phyloP scores from a whole-genome alignment of 2,888 invertebrate genomes.

The Eristalis tenax region DNA sequence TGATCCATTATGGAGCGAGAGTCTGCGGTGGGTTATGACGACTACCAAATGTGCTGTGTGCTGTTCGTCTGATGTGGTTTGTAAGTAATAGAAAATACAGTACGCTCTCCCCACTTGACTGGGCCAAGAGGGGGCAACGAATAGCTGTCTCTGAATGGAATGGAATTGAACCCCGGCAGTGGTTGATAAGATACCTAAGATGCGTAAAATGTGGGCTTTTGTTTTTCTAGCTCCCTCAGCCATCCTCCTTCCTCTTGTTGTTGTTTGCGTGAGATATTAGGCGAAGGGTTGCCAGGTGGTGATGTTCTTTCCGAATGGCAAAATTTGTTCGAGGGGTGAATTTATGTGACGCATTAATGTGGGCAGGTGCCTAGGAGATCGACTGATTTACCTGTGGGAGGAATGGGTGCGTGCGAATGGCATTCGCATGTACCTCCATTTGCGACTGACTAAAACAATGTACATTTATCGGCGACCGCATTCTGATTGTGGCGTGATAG shows the following conservation, averaged over 20 bases:
- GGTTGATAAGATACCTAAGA: constrained; percentile 14
- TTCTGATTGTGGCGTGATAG: too few species aligned
- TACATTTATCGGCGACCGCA: too few species aligned
- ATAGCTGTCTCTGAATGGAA: constrained; percentile 13
- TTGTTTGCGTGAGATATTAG: neutral
- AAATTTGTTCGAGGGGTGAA: too few species aligned
- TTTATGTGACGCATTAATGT: too few species aligned
- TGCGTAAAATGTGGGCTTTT: constrained; percentile 23
- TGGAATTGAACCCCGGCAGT: constrained; percentile 23
- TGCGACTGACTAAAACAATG: too few species aligned
- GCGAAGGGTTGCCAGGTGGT: neutral
- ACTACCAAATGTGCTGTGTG: neutral
- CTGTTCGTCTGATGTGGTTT: neutral
- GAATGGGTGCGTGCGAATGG: too few species aligned
- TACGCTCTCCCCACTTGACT: neutral
- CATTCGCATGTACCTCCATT: too few species aligned
- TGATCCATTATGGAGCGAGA: constrained; percentile 53
- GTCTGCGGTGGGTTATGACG: neutral
- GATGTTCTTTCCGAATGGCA: too few species aligned
- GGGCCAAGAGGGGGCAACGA: neutral
- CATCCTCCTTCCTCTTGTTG: neutral
- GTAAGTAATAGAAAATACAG: neutral
- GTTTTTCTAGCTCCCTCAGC: neutral
- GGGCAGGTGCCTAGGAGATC: too few species aligned
- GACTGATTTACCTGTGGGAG: too few species aligned